A percentile compares a stretch with the other conserved stretches of the same genome.
phyloP scores from a whole-genome alignment of 1,140 invertebrate genomes.

The Cecropterus lyciades region DNA sequence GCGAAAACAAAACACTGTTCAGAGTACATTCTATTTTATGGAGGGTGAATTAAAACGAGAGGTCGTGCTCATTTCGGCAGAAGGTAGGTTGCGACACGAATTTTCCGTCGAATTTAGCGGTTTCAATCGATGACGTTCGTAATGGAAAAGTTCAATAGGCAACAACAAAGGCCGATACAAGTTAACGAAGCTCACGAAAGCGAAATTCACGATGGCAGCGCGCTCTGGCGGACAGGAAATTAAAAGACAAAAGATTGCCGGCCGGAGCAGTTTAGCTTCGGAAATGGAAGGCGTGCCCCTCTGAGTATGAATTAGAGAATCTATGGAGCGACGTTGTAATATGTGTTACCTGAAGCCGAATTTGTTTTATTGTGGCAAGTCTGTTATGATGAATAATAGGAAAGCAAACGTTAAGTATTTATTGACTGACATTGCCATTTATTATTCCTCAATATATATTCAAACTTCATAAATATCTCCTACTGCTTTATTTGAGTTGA shows the following conservation, averaged over 20 bases:
- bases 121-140: conserved; percentile 75
- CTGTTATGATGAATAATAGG: too few species aligned
- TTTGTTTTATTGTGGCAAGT: background rate
- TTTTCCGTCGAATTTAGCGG: conserved; percentile 76
- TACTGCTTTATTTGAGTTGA: too few species aligned
- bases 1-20: conserved; percentile 63
- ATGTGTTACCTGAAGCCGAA: background rate
- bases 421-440: too few species aligned
- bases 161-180: conserved; percentile 80
- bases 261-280: conserved; percentile 73
- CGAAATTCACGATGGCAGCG: conserved; percentile 75
- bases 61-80: conserved; percentile 53
- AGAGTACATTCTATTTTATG: conserved; percentile 61
- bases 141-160: conserved; percentile 82
- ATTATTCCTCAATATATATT: too few species aligned
- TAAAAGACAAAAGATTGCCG: conserved; percentile 82
- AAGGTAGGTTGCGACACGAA: conserved; percentile 57
- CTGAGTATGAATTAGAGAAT: conserved; percentile 39
- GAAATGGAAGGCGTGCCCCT: conserved; percentile 73
- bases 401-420: too few species aligned
- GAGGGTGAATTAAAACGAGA: conserved; percentile 59
- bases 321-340: background rate
- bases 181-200: conserved; percentile 79
- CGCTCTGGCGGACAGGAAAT: conserved; percentile 77
- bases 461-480: too few species aligned